These are phyloP conservation scores for Spodoptera littoralis DNA, from an alignment of 2,888 invertebrate species.

Conservation along the genomic window DNA sequence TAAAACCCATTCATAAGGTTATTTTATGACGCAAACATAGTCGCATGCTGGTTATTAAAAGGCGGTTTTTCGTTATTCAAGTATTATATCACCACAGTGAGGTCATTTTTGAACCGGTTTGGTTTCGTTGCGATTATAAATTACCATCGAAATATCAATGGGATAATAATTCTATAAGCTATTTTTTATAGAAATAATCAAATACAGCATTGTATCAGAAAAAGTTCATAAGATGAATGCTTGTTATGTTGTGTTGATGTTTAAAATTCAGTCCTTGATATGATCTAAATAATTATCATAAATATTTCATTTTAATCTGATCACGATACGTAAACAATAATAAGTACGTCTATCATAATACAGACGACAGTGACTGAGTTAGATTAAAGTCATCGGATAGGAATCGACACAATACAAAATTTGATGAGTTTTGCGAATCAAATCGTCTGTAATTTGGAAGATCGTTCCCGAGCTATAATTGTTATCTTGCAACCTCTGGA, in stretches of 20 bases:
- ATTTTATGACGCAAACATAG: slow-evolving; percentile 2
- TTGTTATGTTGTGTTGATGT: too few relatives aligned
- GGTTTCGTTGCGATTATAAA: slow-evolving; percentile 60
- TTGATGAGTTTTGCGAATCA: slow-evolving; percentile 14
- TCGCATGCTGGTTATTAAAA: slow-evolving; percentile 14
- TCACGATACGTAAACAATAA: too few relatives aligned
- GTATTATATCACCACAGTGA: slow-evolving; percentile 75
- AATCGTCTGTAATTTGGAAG: slow-evolving; percentile 30
- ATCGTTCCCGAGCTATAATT: slow-evolving; percentile 60
- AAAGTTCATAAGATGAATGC: neutral
- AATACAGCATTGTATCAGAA: neutral
- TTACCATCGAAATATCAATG: slow-evolving; percentile 51
- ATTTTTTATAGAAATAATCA: slow-evolving; percentile 26
- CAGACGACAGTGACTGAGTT: too few relatives aligned
- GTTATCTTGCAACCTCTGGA: slow-evolving; percentile 42
- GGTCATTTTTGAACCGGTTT: slow-evolving; percentile 80
- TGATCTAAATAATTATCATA: too few relatives aligned
- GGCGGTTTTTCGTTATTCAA: slow-evolving; percentile 53
- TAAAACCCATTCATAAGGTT: slow-evolving; percentile 9
- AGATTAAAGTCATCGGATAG: too few relatives aligned
- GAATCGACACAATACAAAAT: slow-evolving; percentile 20
- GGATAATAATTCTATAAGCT: slow-evolving; percentile 54
- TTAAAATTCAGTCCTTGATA: too few relatives aligned
- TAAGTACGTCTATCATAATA: too few relatives aligned
- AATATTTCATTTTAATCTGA: too few relatives aligned